A percentile compares a stretch with the other conserved stretches of the same genome.
phyloP scores from a whole-genome alignment of 2,888 invertebrate genomes.

The Oxycera nigricornis region DNA sequence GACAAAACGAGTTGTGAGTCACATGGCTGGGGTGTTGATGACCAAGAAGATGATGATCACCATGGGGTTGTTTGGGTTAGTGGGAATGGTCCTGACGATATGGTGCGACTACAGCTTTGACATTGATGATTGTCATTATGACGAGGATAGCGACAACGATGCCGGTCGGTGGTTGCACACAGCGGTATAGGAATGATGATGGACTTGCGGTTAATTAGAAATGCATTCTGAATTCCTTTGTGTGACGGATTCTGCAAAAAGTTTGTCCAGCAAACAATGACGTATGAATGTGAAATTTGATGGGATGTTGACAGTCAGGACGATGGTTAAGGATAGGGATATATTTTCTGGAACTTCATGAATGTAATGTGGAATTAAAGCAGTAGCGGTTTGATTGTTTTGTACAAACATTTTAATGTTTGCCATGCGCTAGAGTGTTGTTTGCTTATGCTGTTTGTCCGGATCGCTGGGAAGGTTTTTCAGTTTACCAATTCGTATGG shows the following conservation, averaged over 20 bases:
- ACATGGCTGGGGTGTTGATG: neutral
- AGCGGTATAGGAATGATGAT: neutral
- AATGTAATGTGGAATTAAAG: too few species aligned
- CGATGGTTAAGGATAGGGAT: neutral
- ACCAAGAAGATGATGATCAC: neutral
- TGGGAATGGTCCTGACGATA: neutral
- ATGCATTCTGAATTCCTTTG: neutral
- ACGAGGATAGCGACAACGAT: neutral
- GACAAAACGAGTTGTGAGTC: constrained; percentile 7
- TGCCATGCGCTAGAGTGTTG: too few species aligned
- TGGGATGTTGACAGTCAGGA: neutral
- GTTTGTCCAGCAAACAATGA: neutral
- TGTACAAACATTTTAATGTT: too few species aligned
- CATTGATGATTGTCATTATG: neutral
- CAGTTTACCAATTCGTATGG: too few species aligned
- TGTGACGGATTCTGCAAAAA: neutral
- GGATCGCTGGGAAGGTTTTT: too few species aligned
- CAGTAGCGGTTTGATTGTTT: too few species aligned
- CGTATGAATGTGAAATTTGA: neutral
- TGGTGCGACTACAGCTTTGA: neutral
- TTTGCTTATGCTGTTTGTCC: too few species aligned
- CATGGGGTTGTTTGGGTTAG: neutral
- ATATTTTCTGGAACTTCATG: neutral
- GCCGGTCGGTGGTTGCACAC: neutral
- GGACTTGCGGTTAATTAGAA: constrained; percentile 22